Conservation (phyloP, 2,888 invertebrate species). For the Cheilosia vulpina region DNA sequence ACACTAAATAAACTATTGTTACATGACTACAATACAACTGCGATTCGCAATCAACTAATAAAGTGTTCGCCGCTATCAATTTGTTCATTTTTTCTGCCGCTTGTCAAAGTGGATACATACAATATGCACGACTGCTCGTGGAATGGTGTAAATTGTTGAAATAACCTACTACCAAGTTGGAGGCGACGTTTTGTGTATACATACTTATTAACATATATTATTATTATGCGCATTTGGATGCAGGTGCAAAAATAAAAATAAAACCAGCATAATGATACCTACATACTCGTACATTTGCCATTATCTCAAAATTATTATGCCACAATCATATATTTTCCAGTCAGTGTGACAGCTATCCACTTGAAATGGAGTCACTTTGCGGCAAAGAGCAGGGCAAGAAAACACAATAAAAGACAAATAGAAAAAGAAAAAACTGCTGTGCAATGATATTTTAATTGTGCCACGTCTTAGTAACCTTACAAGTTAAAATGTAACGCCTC, state of each 20-base stretch:
- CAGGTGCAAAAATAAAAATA: slow-evolving; percentile 51
- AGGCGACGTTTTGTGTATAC: slow-evolving; percentile 14
- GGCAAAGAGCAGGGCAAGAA: neutral
- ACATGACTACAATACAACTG: slow-evolving; percentile 31
- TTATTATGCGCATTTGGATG: slow-evolving; percentile 32
- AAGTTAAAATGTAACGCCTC: slow-evolving; percentile 12
- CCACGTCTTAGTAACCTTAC: slow-evolving; percentile 14
- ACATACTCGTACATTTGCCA: slow-evolving; percentile 11
- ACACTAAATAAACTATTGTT: slow-evolving; percentile 25
- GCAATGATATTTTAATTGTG: slow-evolving; percentile 12
- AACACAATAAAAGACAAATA: too few species aligned
- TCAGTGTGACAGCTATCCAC: slow-evolving; percentile 19
- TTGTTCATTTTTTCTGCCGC: slow-evolving; percentile 26
- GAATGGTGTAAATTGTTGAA: slow-evolving; percentile 47
- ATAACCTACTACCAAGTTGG: slow-evolving; percentile 32
- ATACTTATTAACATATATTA: slow-evolving; percentile 42
- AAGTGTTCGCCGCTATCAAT: slow-evolving; percentile 52
- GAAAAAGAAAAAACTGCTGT: slow-evolving; percentile 7
- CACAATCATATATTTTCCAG: slow-evolving; percentile 12
- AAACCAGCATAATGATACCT: slow-evolving; percentile 22
- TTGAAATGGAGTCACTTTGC: slow-evolving; percentile 4
- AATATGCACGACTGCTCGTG: neutral
- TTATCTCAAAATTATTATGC: slow-evolving; percentile 15
- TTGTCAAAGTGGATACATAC: neutral
- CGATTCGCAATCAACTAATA: slow-evolving; percentile 33